phyloP scores from a whole-genome alignment of 2,888 invertebrate species.

The Drosophila macrothrix region DNA sequence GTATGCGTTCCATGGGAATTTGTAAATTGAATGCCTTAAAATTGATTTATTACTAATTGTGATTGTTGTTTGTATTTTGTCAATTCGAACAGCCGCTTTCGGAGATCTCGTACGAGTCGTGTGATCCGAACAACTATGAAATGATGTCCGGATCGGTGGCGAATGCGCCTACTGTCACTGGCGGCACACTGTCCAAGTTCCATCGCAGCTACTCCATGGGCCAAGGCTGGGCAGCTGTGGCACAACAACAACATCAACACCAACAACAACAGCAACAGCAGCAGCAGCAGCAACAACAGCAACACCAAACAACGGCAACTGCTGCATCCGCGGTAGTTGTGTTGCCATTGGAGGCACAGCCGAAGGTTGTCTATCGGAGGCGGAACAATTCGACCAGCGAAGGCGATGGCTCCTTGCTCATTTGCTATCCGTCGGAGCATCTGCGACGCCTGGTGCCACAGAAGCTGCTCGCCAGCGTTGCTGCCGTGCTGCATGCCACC shows the following conservation, averaged over 20 bases:
- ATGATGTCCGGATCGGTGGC: conserved; percentile 77
- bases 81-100: conserved; percentile 80
- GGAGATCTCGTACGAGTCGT: conserved; percentile 85
- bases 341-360: conserved; percentile 58
- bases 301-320: conserved; percentile 26
- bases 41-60: background rate
- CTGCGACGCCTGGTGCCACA: conserved; percentile 92
- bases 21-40: background rate
- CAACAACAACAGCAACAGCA: conserved; percentile 37
- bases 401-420: conserved; percentile 86
- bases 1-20: background rate
- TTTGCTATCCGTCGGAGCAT: conserved; percentile 95
- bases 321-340: conserved; percentile 19
- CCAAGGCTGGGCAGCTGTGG: conserved; percentile 85
- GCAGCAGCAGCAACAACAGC: conserved; percentile 38
- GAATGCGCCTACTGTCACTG: conserved; percentile 46
- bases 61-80: background rate
- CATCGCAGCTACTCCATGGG: conserved; percentile 96
- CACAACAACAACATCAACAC: conserved; percentile 74
- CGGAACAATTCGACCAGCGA: conserved; percentile 91
- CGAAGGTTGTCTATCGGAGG: conserved; percentile 86
- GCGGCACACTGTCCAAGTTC: conserved; percentile 86
- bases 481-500: conserved; percentile 74
- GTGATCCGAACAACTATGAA: conserved; percentile 84
- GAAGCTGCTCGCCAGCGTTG: conserved; percentile 85